phyloP scores from a whole-genome alignment of 1,140 invertebrate species.

The Vollenhovia emeryi region DNA sequence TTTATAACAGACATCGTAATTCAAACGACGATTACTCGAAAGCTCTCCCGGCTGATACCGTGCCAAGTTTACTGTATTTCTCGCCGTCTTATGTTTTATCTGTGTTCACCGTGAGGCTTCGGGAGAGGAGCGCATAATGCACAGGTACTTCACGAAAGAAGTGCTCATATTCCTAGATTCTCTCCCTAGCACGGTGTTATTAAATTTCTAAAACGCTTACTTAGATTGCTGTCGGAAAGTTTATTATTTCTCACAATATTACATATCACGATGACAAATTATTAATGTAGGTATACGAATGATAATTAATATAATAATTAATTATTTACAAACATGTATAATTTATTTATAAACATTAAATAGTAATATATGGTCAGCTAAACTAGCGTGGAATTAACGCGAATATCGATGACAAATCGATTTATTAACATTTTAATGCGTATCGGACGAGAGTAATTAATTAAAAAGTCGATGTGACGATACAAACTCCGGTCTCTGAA shows the following conservation, averaged over 20 bases:
- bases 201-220: not conserved
- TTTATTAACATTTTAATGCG: not conserved
- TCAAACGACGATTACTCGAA: slow-evolving; percentile 1
- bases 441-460: not conserved
- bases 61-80: not conserved
- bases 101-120: not conserved
- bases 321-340: not conserved
- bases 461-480: not conserved
- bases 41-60: not conserved
- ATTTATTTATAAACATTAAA: not conserved
- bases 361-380: not conserved
- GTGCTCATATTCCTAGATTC: not conserved
- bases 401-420: not conserved
- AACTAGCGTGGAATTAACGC: not conserved
- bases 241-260: not conserved
- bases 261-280: not conserved
- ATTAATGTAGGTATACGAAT: not conserved
- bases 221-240: not conserved
- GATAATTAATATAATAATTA: not conserved
- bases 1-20: not conserved
- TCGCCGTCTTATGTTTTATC: slow-evolving; percentile 1
- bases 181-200: not conserved
- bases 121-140: not conserved
- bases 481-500: not conserved
- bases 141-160: not conserved